Percentiles rank a stretch among this genome's conserved stretches.
Evolutionary conservation across 2,888 invertebrate genomes (phyloP).

Genomic region (Cephus nigrinus): DNA sequence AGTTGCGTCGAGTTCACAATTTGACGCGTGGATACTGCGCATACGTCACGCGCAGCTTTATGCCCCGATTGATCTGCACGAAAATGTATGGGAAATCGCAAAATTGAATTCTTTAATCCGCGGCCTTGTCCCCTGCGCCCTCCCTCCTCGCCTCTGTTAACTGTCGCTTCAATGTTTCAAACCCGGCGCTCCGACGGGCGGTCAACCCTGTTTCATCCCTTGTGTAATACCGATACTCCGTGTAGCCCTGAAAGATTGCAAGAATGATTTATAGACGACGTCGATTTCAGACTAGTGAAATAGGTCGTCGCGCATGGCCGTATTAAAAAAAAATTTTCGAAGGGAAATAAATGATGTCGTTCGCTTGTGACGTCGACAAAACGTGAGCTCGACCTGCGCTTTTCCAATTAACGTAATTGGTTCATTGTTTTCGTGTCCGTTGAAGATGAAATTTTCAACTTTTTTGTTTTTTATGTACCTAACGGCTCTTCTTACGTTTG

Average conservation of each 20-base stretch:
- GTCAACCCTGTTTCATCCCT: background rate
- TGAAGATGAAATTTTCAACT: too few relatives aligned
- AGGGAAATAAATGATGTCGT: background rate
- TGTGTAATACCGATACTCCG: background rate
- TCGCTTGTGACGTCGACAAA: background rate
- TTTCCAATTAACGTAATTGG: too few relatives aligned
- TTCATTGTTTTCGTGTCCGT: too few relatives aligned
- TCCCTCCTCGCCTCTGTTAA: background rate
- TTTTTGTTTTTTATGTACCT: too few relatives aligned
- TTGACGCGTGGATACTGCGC: background rate
- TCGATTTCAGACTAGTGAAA: background rate
- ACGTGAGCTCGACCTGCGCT: background rate
- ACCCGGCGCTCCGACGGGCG: background rate
- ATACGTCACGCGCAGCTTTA: background rate
- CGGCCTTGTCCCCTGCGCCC: too few relatives aligned
- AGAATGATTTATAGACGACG: slow-evolving; percentile 1
- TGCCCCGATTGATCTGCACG: background rate
- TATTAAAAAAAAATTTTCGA: background rate
- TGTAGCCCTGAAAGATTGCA: background rate
- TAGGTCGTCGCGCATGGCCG: background rate
- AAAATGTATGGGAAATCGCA: background rate
- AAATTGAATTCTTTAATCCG: slow-evolving; percentile 5
- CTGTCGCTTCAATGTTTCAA: background rate
- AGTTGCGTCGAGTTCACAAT: background rate
- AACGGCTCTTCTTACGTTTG: too few relatives aligned